phyloP scores from a whole-genome alignment of 2,888 invertebrate genomes.

The Podotricha telesiphe region DNA sequence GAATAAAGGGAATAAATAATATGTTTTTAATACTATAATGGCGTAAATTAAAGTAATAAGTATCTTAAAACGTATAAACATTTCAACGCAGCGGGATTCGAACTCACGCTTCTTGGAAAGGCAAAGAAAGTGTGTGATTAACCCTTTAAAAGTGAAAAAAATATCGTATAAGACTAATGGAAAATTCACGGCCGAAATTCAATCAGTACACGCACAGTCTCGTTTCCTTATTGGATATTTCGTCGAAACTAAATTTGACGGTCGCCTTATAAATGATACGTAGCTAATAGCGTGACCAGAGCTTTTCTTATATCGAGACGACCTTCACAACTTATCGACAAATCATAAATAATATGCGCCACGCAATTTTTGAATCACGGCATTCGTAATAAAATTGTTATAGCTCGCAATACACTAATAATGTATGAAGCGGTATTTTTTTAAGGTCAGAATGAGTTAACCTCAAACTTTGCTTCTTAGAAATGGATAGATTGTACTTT shows the following conservation, averaged over 20 bases:
- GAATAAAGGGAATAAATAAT: too few relatives aligned
- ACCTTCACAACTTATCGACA: conserved; percentile 27
- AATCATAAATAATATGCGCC: conserved; percentile 18
- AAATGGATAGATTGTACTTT: too few relatives aligned
- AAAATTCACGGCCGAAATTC: background rate
- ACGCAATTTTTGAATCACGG: conserved; percentile 15
- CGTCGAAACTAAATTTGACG: background rate
- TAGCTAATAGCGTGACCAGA: conserved; percentile 9
- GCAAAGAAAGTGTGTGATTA: too few relatives aligned
- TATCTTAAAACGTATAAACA: too few relatives aligned
- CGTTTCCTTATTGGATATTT: background rate
- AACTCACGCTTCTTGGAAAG: too few relatives aligned
- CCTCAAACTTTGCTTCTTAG: background rate
- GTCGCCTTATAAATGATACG: background rate
- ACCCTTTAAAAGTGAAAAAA: too few relatives aligned
- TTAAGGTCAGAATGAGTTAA: background rate
- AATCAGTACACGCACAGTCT: background rate
- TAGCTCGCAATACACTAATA: background rate
- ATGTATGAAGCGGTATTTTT: background rate
- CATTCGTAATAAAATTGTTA: background rate
- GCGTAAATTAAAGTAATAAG: too few relatives aligned
- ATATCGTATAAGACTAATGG: background rate
- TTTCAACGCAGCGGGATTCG: too few relatives aligned
- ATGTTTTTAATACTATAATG: too few relatives aligned
- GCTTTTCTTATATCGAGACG: background rate